Conservation (phyloP, 1,140 invertebrate genomes). For the Spodoptera litura region DNA sequence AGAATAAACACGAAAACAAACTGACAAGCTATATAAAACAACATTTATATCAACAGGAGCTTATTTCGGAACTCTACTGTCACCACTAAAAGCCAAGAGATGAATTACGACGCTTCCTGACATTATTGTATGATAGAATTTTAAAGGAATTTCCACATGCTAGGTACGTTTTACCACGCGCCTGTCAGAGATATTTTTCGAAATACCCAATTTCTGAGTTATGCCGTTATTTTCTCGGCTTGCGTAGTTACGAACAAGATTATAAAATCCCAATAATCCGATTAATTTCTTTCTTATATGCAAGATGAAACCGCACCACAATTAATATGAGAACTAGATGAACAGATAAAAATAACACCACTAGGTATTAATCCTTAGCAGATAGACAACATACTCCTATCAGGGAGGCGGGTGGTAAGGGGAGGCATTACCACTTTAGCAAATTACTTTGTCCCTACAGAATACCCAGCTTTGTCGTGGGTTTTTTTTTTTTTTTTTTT, state of each 20-base stretch:
- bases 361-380: constrained; percentile 30
- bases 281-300: not conserved
- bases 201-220: constrained; percentile 17
- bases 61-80: constrained; percentile 22
- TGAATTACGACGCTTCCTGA: constrained; percentile 34
- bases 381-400: constrained; percentile 36
- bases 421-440: constrained; percentile 62
- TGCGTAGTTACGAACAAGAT: not conserved
- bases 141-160: constrained; percentile 36
- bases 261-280: not conserved
- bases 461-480: constrained; percentile 60
- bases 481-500: too few relatives aligned
- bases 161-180: not conserved
- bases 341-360: constrained; percentile 33
- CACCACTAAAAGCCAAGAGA: constrained; percentile 39
- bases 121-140: constrained; percentile 38
- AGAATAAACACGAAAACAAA: constrained; percentile 8
- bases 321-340: constrained; percentile 14
- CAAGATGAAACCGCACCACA: not conserved
- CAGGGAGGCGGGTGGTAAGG: not conserved
- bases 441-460: constrained; percentile 66
- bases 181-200: constrained; percentile 12
- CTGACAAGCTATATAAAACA: constrained; percentile 14
- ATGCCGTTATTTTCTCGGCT: not conserved
- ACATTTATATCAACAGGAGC: not conserved